These are phyloP conservation scores for Eumaeus atala DNA, from an alignment of 1,140 invertebrate species.

Conservation along the genomic window DNA sequence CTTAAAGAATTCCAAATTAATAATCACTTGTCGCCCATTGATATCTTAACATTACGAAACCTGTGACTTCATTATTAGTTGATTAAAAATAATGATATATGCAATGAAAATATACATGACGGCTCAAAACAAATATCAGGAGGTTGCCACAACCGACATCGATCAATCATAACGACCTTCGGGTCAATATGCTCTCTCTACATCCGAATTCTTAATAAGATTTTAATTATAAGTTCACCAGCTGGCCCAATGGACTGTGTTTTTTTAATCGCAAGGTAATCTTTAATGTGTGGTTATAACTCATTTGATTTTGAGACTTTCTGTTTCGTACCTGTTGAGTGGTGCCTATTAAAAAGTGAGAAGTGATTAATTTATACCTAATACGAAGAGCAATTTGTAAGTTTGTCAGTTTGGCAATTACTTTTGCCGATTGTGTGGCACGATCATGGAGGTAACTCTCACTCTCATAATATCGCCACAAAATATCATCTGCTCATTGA, in stretches of 20 bases:
- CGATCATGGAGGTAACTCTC: no score
- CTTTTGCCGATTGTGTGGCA: no score
- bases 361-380: no score
- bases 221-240: slow-evolving; percentile 8
- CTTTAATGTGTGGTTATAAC: not conserved
- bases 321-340: no score
- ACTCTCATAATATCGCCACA: no score
- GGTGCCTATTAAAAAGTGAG: no score
- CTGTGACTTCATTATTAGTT: slow-evolving; percentile 4
- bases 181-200: not conserved
- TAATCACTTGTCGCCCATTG: slow-evolving; percentile 3
- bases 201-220: slow-evolving; percentile 6
- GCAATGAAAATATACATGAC: slow-evolving; percentile 4
- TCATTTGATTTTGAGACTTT: no score
- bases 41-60: slow-evolving; percentile 9
- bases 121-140: slow-evolving; percentile 10
- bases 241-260: not conserved
- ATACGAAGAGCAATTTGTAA: no score
- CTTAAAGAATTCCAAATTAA: slow-evolving; percentile 2
- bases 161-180: not conserved
- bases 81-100: slow-evolving; percentile 12
- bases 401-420: no score
- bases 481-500: no score
- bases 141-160: slow-evolving; percentile 3
- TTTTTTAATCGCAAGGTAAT: slow-evolving; percentile 8